Base-by-base conservation (phyloP, 2,113 vertebrate species). In the Scortum barcoo region DNA sequence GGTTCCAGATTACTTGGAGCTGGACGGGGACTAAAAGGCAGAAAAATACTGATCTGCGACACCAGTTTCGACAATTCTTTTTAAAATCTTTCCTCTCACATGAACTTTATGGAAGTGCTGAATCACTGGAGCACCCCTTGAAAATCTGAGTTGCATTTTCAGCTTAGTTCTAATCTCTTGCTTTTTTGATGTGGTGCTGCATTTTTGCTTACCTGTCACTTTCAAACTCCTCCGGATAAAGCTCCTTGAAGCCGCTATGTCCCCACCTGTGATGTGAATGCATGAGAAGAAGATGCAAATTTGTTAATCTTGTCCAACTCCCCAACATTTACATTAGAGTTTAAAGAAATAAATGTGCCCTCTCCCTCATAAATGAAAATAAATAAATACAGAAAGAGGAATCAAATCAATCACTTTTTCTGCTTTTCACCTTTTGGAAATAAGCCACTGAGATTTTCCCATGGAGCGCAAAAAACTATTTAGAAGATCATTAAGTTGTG, bases 171-270 rank as follows among this genome's bases (percentile, higher is more conserved):
- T 36, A 14, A 38, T 56, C 8, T 28, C 24, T 53, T n/a, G 8
- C 12, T 57, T 40, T 42, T 51, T 54, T 42, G 16, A 26, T 63
- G 22, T 14, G 50, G 20, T 60, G 60, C 33, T 54, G 50, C 19
- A 61, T 51, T 57, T 80, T 57, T 78, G 24, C 78, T 95, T 95
- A 99, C 98, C 97, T 91, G 66, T 97, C 96, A n/a, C 96, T 96
- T 80, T 96, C 92, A 90, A 99, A 99, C 86, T 99, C 97, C 83
- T 99, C 98, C 24, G 98, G 98, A 80, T 99, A 99, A 78, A 99
- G 91, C 90, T 99, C 98, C 91, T 97, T 99, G 86, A 98, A 99
- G n/a, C 98, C 98, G 90, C 97, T 99, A 86, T 99, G 98, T 80
- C 98, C 98, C 98, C 98, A 96, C 77, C 95, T 96, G 88, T 62